Evolutionary conservation across 1,140 invertebrate species (phyloP), one percentile per base, ranked within the genome.

Genomic region (Drosophila sucinea): DNA sequence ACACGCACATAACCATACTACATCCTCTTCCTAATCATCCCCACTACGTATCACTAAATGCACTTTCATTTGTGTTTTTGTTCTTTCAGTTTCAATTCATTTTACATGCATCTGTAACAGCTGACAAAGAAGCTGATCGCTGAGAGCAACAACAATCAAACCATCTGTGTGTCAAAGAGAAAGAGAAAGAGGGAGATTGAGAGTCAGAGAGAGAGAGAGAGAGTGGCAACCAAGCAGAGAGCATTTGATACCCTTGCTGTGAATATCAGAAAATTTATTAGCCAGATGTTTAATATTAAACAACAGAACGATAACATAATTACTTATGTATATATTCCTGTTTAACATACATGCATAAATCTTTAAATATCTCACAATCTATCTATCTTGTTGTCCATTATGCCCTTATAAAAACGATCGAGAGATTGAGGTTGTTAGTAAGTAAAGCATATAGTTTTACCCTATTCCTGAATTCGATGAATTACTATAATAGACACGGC

Each of bases 41-140:
- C 44, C 54, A 67, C 64, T 54, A 10, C 35, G 11, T 38, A 41
- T 57, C 70, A 58, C 56, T 68, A 68, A 73, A 63, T 67, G 40
- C 71, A 74, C 73, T 77, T 60, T 70, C 73, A 77, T 77, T 63
- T 30, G 41, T 58, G 32, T 58, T 58, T 35, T 35, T 58, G 44
- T 51, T 51, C 57, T 62, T 77, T 63, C 73, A 77, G 73, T 77
- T 77, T 54, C 66, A 77, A 66, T 76, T 77, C 73, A 77, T 77
- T 60, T 70, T 77, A 40, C 73, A 73, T 30, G 44, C 35, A 38
- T 11, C 54, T 56, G 60, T 27, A 47, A 63, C 73, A 61, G 73
- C 73, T 64, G 73, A 73, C 32, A 58, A 33, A 63, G 73, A 70
- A 70, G 73, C 66, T 76, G 73, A 77, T 77, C 73, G 60, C 30